A percentile compares a stretch with the other conserved stretches of the same genome.
These are phyloP conservation scores for Cricetomys ansorgei DNA, from an alignment of 2,113 vertebrate genomes.

Conservation along the genomic window DNA sequence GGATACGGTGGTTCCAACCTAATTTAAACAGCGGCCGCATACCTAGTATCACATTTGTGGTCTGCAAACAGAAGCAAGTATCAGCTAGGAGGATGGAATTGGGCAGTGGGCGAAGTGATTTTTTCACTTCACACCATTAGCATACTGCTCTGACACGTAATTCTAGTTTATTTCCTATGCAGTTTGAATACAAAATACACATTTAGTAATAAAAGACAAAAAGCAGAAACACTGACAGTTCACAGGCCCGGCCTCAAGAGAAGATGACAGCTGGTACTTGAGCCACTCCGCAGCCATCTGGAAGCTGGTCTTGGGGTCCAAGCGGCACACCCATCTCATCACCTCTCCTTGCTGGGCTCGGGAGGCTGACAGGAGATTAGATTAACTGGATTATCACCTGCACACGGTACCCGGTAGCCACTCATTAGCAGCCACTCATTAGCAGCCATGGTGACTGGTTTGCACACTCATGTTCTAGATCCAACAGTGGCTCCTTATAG, in stretches of 20 bases:
- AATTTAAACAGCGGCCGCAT: neutral
- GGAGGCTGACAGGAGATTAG: slow-evolving; percentile 90
- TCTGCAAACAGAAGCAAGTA: neutral
- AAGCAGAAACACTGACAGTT: slow-evolving; percentile 88
- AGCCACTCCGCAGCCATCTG: slow-evolving; percentile 95
- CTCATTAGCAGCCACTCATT: too few relatives aligned
- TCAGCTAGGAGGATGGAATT: neutral
- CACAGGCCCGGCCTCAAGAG: slow-evolving; percentile 88
- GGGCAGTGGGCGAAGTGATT: neutral
- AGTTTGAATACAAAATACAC: slow-evolving; percentile 35
- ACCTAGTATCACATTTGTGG: neutral
- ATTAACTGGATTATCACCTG: neutral
- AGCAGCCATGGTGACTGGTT: neutral
- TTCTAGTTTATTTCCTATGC: neutral
- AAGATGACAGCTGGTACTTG: slow-evolving; percentile 90
- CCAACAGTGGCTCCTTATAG: neutral
- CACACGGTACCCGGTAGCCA: neutral
- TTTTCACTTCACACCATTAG: slow-evolving; percentile 5
- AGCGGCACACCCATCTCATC: slow-evolving; percentile 92
- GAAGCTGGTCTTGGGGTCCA: slow-evolving; percentile 94
- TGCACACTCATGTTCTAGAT: neutral
- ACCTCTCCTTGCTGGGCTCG: slow-evolving; percentile 94
- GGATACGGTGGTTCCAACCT: neutral
- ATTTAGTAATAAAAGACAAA: slow-evolving; percentile 18
- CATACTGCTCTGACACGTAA: neutral